phyloP scores from a whole-genome alignment of 2,113 vertebrate genomes.

The Etia nguti region DNA sequence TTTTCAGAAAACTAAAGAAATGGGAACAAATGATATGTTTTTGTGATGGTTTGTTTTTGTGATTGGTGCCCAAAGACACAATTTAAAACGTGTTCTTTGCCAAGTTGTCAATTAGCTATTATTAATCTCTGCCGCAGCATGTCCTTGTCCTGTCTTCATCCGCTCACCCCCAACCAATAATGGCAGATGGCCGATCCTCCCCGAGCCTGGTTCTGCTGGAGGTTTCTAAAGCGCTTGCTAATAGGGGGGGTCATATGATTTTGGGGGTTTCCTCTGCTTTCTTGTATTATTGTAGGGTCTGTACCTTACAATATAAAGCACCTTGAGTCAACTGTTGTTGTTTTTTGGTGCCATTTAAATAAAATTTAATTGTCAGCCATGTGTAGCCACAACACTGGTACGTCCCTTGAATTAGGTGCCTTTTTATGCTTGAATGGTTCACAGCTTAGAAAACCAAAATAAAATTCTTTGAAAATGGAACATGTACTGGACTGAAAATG shows the following conservation, averaged over 20 bases:
- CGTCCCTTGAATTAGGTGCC: accelerated
- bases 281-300: not conserved
- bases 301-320: not conserved
- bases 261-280: not conserved
- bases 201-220: too few species aligned
- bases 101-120: too few species aligned
- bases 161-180: too few species aligned
- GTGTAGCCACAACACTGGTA: not conserved
- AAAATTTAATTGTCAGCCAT: not conserved
- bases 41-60: too few species aligned
- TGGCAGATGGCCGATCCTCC: too few species aligned
- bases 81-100: too few species aligned
- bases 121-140: too few species aligned
- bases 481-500: not conserved
- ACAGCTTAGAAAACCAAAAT: not conserved
- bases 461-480: not conserved
- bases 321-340: not conserved
- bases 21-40: too few species aligned
- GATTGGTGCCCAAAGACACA: too few species aligned
- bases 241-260: not conserved
- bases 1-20: too few species aligned
- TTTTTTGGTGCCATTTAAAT: not conserved
- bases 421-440: not conserved
- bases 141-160: too few species aligned
- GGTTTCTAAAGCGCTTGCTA: too few species aligned